These are phyloP conservation scores for Drosophila kanapiae DNA, from an alignment of 1,140 invertebrate species.

Conservation along the genomic window DNA sequence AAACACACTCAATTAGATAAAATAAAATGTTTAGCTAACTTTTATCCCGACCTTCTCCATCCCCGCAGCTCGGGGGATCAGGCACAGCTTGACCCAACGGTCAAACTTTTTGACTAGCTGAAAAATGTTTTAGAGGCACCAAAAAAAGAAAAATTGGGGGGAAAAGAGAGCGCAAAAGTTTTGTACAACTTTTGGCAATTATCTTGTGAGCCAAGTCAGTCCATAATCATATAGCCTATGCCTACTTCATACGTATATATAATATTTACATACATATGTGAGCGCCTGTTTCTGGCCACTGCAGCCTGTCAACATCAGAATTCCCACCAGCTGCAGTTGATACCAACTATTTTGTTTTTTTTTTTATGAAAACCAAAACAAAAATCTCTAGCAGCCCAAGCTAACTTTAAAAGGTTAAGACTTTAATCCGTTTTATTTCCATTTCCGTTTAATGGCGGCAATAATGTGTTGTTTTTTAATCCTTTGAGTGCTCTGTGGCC, in stretches of 20 bases:
- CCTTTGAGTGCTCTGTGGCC: conserved; percentile 66
- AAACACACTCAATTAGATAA: conserved; percentile 83
- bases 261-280: background rate
- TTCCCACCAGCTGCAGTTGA: conserved; percentile 35
- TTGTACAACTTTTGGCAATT: conserved; percentile 80
- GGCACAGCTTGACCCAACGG: conserved; percentile 80
- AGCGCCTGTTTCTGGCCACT: conserved; percentile 26
- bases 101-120: conserved; percentile 81
- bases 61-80: conserved; percentile 35
- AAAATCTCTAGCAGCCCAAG: conserved; percentile 8
- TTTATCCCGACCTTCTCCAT: conserved; percentile 25
- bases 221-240: conserved; percentile 44
- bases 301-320: conserved; percentile 55
- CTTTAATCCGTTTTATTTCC: conserved; percentile 30
- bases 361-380: conserved; percentile 38
- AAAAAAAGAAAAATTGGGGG: conserved; percentile 24
- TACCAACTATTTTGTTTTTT: conserved; percentile 36
- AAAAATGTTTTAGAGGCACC: conserved; percentile 70
- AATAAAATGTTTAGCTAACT: conserved; percentile 83
- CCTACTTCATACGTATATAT: conserved; percentile 2
- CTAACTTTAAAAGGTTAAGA: conserved; percentile 26
- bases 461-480: conserved; percentile 64
- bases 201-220: conserved; percentile 68
- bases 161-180: conserved; percentile 32
- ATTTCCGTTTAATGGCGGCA: conserved; percentile 55